Evolutionary conservation across 2,888 invertebrate species (phyloP).

Genomic region (Amiota communis): DNA sequence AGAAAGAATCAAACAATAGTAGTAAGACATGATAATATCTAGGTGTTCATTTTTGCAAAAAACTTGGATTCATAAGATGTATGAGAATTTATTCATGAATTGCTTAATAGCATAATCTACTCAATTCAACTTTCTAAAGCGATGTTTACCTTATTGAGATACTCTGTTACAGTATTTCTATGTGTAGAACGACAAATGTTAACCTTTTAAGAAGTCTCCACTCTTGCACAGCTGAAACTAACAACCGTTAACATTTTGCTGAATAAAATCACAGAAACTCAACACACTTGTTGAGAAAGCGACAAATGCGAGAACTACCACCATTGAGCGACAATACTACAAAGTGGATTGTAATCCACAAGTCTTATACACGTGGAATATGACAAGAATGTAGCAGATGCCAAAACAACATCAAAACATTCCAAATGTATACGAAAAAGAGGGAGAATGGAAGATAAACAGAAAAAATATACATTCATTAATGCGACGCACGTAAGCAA

Average conservation of each 20-base stretch:
- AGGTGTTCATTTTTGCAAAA: no score
- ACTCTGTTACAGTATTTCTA: no score
- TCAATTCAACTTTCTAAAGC: no score
- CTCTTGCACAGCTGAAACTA: conserved; percentile 16
- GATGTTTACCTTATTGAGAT: no score
- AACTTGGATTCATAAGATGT: no score
- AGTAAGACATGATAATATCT: no score
- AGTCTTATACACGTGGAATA: conserved; percentile 35
- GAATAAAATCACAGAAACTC: conserved; percentile 32
- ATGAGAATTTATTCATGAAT: no score
- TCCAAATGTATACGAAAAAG: neutral
- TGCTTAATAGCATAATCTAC: no score
- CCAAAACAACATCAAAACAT: neutral
- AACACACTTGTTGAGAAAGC: conserved; percentile 60
- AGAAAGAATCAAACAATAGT: no score
- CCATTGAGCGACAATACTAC: conserved; percentile 58
- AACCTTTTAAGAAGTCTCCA: conserved; percentile 45
- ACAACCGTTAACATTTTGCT: conserved; percentile 22
- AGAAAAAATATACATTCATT: conserved; percentile 52
- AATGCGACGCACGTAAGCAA: conserved; percentile 67
- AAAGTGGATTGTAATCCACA: conserved; percentile 24
- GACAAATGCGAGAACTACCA: conserved; percentile 43
- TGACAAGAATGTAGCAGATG: neutral
- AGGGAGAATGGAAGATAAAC: neutral
- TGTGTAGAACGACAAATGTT: conserved; percentile 12